Conservation (phyloP, 1,140 invertebrate genomes). For the Temnothorax curvispinosus region DNA sequence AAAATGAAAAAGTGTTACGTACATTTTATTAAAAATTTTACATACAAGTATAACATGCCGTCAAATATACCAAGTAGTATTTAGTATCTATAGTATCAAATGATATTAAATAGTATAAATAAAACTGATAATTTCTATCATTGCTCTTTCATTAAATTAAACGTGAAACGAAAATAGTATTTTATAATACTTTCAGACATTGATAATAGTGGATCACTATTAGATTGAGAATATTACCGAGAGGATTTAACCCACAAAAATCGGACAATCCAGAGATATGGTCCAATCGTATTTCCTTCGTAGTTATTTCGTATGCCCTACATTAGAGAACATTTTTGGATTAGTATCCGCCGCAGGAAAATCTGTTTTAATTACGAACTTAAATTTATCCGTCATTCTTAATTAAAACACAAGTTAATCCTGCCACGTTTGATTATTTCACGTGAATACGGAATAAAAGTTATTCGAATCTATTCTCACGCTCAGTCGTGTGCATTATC, state of each 20-base stretch:
- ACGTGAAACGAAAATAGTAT: neutral
- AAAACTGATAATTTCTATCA: neutral
- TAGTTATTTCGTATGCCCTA: neutral
- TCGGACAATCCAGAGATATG: neutral
- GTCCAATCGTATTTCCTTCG: neutral
- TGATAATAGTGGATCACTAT: neutral
- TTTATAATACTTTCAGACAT: neutral
- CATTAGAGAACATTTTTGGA: constrained; percentile 28
- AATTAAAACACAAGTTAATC: constrained; percentile 34
- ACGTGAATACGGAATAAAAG: neutral
- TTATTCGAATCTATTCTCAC: neutral
- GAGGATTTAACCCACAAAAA: neutral
- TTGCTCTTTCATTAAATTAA: neutral
- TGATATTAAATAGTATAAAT: neutral
- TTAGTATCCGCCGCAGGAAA: neutral
- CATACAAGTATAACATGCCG: too few relatives aligned
- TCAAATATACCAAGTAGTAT: neutral
- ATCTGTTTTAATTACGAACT: neutral
- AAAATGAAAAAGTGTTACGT: neutral
- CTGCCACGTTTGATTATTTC: neutral
- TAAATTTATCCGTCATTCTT: constrained; percentile 37
- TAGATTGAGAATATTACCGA: neutral
- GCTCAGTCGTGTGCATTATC: neutral
- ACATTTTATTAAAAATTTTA: neutral
- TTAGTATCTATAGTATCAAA: neutral